Conservation (phyloP, 1,140 invertebrate genomes). For the Diorhabda elongata region DNA sequence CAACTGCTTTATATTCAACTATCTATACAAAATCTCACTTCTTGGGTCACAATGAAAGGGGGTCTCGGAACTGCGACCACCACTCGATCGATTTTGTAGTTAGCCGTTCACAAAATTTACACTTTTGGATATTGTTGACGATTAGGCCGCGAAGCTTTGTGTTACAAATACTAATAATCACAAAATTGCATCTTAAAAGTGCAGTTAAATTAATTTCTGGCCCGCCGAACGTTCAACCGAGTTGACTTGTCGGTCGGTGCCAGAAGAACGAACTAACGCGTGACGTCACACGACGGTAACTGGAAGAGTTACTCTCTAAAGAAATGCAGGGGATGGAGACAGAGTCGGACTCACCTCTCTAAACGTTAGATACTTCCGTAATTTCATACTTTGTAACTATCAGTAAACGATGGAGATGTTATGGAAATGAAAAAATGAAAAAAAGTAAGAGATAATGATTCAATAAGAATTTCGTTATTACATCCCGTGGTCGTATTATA, state of each 20-base stretch:
- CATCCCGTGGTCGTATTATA: too few species aligned
- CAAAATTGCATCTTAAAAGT: not conserved
- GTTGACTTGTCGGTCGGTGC: not conserved
- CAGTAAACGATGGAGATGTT: too few species aligned
- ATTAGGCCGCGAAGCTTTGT: not conserved
- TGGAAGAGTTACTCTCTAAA: slow-evolving; percentile 6
- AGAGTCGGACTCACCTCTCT: not conserved
- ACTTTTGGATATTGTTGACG: not conserved
- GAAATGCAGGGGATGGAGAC: not conserved
- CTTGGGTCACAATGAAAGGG: not conserved
- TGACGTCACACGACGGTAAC: not conserved
- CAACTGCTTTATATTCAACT: too few species aligned
- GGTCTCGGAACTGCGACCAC: not conserved
- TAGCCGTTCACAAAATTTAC: not conserved
- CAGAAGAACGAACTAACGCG: slow-evolving; percentile 1
- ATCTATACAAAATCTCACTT: not conserved
- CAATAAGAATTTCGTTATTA: too few species aligned
- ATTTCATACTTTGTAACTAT: too few species aligned
- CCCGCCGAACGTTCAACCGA: not conserved
- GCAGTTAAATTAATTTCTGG: not conserved
- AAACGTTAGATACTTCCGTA: too few species aligned
- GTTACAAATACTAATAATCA: not conserved
- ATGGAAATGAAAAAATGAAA: too few species aligned
- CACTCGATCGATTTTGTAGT: not conserved
- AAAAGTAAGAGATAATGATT: too few species aligned